Conservation (phyloP, 1,140 invertebrate genomes). For the Papilio glaucus region DNA sequence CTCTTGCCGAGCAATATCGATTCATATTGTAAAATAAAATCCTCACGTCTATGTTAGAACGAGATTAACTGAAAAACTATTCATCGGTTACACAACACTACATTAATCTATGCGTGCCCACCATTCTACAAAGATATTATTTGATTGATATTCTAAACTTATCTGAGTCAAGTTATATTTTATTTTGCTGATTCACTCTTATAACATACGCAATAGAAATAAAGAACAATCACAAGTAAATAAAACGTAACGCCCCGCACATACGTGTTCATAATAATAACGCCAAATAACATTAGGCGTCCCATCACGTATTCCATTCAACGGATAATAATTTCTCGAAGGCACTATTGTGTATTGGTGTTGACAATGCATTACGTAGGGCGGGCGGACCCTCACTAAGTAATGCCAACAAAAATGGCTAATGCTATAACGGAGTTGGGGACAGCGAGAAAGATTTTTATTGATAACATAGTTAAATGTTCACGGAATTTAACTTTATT, state of each 20-base stretch:
- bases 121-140: too few species aligned
- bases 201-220: conserved; percentile 7
- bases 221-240: conserved; percentile 1
- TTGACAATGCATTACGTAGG: conserved; percentile 20
- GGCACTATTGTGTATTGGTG: conserved; percentile 32
- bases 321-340: conserved; percentile 32
- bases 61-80: too few species aligned
- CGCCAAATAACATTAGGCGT: conserved; percentile 8
- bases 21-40: too few species aligned
- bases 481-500: background rate
- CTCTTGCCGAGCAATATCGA: too few species aligned
- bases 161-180: too few species aligned
- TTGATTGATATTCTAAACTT: too few species aligned
- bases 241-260: background rate
- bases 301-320: conserved; percentile 28
- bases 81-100: too few species aligned
- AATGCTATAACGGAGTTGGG: background rate
- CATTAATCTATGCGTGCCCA: too few species aligned
- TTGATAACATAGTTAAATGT: conserved; percentile 6
- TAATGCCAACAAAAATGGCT: conserved; percentile 27
- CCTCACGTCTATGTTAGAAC: too few species aligned
- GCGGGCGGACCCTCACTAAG: background rate
- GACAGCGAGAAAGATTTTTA: background rate
- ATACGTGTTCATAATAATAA: conserved; percentile 3
- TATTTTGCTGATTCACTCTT: background rate